Conservation (phyloP, 2,113 vertebrate genomes). For the Prinia subflava region DNA sequence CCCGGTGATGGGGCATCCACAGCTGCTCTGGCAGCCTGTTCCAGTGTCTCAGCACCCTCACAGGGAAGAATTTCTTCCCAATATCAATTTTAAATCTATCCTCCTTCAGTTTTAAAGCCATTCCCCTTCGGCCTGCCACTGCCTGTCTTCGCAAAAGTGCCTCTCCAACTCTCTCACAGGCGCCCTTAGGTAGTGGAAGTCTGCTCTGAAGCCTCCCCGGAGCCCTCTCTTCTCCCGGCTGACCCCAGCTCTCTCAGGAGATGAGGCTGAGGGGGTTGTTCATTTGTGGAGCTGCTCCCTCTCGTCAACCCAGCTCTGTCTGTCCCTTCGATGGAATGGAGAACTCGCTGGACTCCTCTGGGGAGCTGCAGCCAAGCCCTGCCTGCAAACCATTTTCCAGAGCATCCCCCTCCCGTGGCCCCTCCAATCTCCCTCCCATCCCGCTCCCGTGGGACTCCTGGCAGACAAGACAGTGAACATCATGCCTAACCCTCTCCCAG, state of each 20-base stretch:
- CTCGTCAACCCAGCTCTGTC: neutral
- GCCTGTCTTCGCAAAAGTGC: neutral
- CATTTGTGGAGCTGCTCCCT: neutral
- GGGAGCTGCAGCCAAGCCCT: neutral
- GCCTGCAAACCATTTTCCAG: neutral
- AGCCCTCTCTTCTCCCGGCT: neutral
- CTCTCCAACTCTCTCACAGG: neutral
- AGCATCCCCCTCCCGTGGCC: accelerated
- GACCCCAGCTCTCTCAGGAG: neutral
- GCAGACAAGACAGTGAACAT: neutral
- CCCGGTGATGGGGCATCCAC: neutral
- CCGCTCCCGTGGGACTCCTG: neutral
- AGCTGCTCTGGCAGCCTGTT: neutral
- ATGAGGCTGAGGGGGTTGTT: neutral
- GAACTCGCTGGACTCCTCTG: neutral
- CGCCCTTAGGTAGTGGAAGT: no score
- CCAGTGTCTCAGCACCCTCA: neutral
- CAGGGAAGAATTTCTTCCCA: neutral
- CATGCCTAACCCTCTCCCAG: neutral
- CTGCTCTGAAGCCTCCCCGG: neutral
- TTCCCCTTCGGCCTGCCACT: neutral
- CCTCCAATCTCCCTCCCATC: no score
- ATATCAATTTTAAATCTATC: neutral
- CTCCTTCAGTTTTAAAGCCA: neutral
- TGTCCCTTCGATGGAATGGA: neutral